Evolutionary conservation across 2,797 vertebrate genomes (phyloP).

Genomic region (Streptopelia turtur): DNA sequence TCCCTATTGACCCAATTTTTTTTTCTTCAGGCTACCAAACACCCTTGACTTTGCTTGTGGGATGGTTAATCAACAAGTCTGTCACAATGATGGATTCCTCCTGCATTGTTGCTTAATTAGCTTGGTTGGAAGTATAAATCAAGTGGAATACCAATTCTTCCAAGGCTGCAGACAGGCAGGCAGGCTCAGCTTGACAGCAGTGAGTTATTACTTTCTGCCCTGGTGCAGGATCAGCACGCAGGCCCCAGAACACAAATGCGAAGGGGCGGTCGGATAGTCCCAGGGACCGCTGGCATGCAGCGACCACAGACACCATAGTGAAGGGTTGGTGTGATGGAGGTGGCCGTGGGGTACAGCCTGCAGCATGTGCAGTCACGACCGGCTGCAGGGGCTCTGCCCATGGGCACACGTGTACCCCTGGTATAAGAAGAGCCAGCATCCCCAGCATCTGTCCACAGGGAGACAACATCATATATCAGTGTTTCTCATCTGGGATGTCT

Average conservation of each 20-base stretch:
- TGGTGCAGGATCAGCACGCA: neutral
- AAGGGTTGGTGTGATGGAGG: neutral
- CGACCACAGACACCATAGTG: fast-evolving
- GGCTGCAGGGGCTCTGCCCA: neutral
- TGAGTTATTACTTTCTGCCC: constrained; percentile 58
- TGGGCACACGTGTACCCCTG: fast-evolving
- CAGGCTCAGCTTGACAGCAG: constrained; percentile 31
- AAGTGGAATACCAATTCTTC: constrained; percentile 62
- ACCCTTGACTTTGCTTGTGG: constrained; percentile 64
- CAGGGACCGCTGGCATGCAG: neutral
- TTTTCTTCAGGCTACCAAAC: constrained; percentile 41
- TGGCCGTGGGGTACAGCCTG: neutral
- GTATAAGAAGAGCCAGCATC: fast-evolving
- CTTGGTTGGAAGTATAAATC: constrained; percentile 76
- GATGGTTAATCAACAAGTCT: constrained; percentile 78
- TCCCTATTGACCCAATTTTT: constrained; percentile 44
- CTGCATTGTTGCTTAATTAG: constrained; percentile 79
- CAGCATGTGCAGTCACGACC: fast-evolving
- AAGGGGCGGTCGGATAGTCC: neutral
- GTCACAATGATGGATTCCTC: constrained; percentile 80
- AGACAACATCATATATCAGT: fast-evolving
- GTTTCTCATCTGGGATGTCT: neutral
- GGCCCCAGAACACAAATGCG: neutral
- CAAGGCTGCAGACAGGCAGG: constrained; percentile 38
- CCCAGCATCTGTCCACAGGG: fast-evolving